Evolutionary conservation across 2,888 invertebrate species (phyloP), one percentile per base, ranked within the genome.

Genomic region (Ametastegia equiseti): DNA sequence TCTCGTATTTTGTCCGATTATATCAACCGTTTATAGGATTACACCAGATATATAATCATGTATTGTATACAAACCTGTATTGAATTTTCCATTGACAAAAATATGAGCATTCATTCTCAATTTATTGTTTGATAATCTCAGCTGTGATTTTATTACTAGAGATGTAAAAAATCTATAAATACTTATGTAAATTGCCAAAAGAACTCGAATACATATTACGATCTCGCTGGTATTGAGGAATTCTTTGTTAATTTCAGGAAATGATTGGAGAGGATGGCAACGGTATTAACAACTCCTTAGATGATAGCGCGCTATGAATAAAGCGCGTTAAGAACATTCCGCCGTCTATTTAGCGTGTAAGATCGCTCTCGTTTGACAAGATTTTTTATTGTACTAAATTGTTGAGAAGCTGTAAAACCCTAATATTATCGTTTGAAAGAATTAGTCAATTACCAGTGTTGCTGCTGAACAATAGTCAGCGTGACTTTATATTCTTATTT

Each of bases 181-280:
- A 60, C 15, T 60, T 15, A 15, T 4, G 27, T 30, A 23, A 60
- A 23, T 3, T 60, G 60, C 27, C 1, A 30, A 30, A 60, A 60
- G 30, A 30, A 13, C 30, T 60, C 9, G 42, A 42, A 6, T 27
- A 30, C 15, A 60, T 30, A 60, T 15, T 30, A 60, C 2, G 13
- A 60, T 15, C 4, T 60, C 30, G 4, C 1, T 1, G 15, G 50
- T 83, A 82, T 73, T 73, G 36, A 81, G 80, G 73, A 19, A 81
- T 85, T 47, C 80, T 85, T 82, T 84, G 81, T 75, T n/a, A n/a
- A n/a, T 88, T 93, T 90, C 92, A 95, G 93, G 96, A 96, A 88
- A 93, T 96, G 90, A 92, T 95, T 5, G 94, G 93, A 83, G 94
- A 94, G 86, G 94, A 94, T 82, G 93, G 86, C 77, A 90, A 85